Evolutionary conservation across 2,888 invertebrate species (phyloP).

Genomic region (Danaus chrysippus): DNA sequence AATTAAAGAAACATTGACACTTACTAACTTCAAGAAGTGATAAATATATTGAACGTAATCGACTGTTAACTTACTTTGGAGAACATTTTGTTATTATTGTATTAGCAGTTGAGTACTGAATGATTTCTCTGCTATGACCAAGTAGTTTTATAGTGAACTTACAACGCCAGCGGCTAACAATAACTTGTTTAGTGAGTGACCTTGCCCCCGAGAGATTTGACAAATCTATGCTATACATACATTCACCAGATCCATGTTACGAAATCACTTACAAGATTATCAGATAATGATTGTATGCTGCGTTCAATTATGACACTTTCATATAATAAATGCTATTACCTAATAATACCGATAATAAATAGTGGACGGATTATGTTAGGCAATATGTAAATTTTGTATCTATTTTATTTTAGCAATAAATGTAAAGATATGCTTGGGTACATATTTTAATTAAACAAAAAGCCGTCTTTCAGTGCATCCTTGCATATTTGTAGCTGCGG

Average conservation of each 20-base stretch:
- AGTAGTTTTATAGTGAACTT: conserved; percentile 11
- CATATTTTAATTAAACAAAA: no score
- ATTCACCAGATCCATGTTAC: conserved; percentile 2
- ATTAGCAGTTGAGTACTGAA: conserved; percentile 10
- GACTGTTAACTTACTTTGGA: conserved; percentile 23
- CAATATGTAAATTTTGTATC: no score
- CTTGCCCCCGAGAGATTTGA: conserved; percentile 15
- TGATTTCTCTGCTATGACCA: conserved; percentile 1
- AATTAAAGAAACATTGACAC: conserved; percentile 14
- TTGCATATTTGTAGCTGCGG: no score
- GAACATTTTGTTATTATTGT: conserved; percentile 24
- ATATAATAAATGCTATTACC: no score
- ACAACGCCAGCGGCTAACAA: conserved; percentile 8
- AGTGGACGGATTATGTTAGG: no score
- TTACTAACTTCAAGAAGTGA: conserved; percentile 11
- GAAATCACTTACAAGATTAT: background rate
- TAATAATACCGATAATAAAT: no score
- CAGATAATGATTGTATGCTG: background rate
- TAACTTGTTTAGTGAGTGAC: conserved; percentile 12
- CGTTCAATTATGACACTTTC: background rate
- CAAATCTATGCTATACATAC: conserved; percentile 16
- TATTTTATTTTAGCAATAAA: no score
- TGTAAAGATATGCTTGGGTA: no score
- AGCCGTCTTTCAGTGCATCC: no score
- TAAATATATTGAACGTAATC: background rate